Evolutionary conservation across 2,113 vertebrate species (phyloP).

Genomic region (Acanthisitta chloris): DNA sequence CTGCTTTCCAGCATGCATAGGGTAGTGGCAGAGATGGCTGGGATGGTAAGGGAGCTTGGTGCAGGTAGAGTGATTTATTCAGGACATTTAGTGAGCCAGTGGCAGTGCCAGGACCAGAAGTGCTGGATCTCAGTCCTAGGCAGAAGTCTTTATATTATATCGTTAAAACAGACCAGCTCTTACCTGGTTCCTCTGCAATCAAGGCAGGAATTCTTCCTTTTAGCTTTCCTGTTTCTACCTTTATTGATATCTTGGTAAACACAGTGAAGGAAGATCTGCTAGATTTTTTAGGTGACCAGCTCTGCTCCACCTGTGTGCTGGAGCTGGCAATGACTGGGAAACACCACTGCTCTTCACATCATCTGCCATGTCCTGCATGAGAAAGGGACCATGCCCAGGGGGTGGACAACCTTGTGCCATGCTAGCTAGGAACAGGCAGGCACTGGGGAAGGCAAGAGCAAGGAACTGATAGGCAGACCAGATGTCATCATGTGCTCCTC

Average conservation of each 20-base stretch:
- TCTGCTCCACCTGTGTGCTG: not conserved
- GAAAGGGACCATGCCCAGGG: not conserved
- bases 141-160: not conserved
- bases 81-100: accelerated
- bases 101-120: not conserved
- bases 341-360: not conserved
- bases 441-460: not conserved
- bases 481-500: not conserved
- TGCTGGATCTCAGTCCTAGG: not conserved
- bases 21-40: not conserved
- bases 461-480: not conserved
- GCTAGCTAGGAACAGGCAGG: not conserved
- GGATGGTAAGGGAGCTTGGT: not conserved
- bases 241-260: not conserved
- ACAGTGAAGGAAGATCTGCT: not conserved
- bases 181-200: not conserved
- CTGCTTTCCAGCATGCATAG: not conserved
- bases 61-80: not conserved
- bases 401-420: not conserved
- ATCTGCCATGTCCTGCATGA: not conserved
- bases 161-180: not conserved
- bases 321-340: not conserved
- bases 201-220: not conserved
- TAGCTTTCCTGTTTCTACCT: not conserved
- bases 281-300: not conserved